Base-by-base conservation (phyloP, 2,888 invertebrate genomes). In the Opisthograptis luteolata region DNA sequence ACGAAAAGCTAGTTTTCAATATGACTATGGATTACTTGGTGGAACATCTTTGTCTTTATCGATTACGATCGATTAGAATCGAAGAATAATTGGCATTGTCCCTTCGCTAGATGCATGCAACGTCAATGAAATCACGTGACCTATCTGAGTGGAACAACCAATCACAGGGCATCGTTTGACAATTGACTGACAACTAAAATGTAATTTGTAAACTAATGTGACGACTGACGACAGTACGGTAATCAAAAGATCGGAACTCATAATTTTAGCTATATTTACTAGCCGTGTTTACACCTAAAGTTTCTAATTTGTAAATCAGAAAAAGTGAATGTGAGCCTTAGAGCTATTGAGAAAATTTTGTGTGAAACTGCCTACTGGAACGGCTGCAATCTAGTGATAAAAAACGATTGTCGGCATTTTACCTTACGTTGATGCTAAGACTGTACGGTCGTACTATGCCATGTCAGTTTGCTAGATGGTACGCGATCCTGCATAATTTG, bases 391-490 rank as follows among this genome's bases (percentile, higher is more conserved):
- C 22, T 22, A 28, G 27, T 31, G 14, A 24, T 22, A 37, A 28
- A 55, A 32, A 45, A 46, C 59, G 60, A 58, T 74, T 73, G 71
- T 82, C 84, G 84, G 85, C 84, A 73, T 77, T 80, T 71, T 75
- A 67, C 66, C n/a, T n/a, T n/a, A n/a, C n/a, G n/a, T n/a, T n/a
- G n/a, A n/a, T n/a, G n/a, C n/a, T n/a, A n/a, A n/a, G n/a, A n/a
- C n/a, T n/a, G n/a, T 66, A 68, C 70, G 64, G 68, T 69, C 68
- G 60, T 70, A 67, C 68, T 73, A 71, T 79, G 88, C 84, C 87
- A 84, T 87, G 89, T 87, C 87, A 85, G 84, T 81, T 80, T 70
- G 76, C 58, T 76, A 70, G 73, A 74, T 76, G 81, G 79, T 84
- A 79, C 82, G 79, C 81, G 79, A 78, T 81, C 79, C 73, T 79